These are phyloP conservation scores for Ectropis grisescens DNA, from an alignment of 1,140 invertebrate species.

Conservation along the genomic window DNA sequence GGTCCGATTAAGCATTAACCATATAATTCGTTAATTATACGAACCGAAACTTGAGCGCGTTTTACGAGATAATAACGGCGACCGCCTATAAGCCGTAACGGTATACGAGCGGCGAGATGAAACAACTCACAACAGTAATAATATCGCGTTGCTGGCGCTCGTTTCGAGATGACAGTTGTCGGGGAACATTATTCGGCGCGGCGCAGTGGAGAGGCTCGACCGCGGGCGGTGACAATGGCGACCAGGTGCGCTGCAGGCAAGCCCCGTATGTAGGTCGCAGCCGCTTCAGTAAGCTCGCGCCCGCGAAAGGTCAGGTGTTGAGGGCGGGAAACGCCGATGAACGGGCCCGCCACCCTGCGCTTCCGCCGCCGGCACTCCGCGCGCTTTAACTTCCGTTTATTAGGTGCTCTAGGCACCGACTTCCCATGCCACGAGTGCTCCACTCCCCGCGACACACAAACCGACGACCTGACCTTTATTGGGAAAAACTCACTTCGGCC, in stretches of 20 bases:
- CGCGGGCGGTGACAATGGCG: slow-evolving; percentile 37
- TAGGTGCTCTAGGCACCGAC: slow-evolving; percentile 22
- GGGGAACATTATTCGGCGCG: slow-evolving; percentile 32
- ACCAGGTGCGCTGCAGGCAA: slow-evolving; percentile 5
- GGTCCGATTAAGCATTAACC: slow-evolving; percentile 3
- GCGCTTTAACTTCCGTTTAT: slow-evolving; percentile 47
- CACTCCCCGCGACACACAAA: not conserved
- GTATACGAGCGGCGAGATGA: slow-evolving; percentile 23
- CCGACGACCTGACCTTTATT: not conserved
- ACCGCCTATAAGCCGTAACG: slow-evolving; percentile 18
- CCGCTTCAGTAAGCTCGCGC: slow-evolving; percentile 56
- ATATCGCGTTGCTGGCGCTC: slow-evolving; percentile 22
- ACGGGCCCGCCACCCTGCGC: slow-evolving; percentile 24
- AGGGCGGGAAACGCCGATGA: slow-evolving; percentile 56
- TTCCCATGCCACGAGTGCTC: slow-evolving; percentile 21
- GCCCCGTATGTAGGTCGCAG: slow-evolving; percentile 48
- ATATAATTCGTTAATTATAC: slow-evolving; percentile 18
- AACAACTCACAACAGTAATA: slow-evolving; percentile 35
- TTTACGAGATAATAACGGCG: slow-evolving; percentile 20
- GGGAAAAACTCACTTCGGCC: not conserved
- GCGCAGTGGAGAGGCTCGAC: slow-evolving; percentile 34
- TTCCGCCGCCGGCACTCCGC: slow-evolving; percentile 9
- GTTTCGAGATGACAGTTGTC: slow-evolving; percentile 34
- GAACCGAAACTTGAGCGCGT: slow-evolving; percentile 11
- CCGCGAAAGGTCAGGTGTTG: slow-evolving; percentile 58